phyloP scores from a whole-genome alignment of 2,888 invertebrate genomes.

The Pheosia gnoma region DNA sequence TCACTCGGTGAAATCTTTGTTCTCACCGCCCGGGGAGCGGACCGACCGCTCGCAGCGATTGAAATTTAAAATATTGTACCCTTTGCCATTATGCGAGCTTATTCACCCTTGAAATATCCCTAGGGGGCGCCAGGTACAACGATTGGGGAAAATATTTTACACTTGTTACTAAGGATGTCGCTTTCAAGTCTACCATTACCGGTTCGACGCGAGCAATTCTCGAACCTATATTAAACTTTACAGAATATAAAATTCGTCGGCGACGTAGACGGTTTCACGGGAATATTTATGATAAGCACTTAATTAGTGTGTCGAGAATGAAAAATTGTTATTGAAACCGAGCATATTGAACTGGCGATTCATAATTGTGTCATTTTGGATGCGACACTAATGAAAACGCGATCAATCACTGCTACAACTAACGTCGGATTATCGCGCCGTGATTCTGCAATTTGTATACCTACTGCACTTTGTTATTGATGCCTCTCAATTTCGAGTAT shows the following conservation, averaged over 20 bases:
- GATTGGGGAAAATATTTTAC: constrained; percentile 84
- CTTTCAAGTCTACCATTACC: constrained; percentile 69
- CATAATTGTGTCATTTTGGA: constrained; percentile 82
- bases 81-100: constrained; percentile 84
- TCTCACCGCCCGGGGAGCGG: constrained; percentile 66
- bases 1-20: constrained; percentile 79
- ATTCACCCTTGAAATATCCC: constrained; percentile 85
- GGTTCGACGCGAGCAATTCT: constrained; percentile 47
- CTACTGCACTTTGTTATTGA: constrained; percentile 46
- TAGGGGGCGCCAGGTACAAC: constrained; percentile 81
- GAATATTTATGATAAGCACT: constrained; percentile 81
- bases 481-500: constrained; percentile 11
- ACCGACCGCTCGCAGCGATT: constrained; percentile 83
- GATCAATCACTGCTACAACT: constrained; percentile 69
- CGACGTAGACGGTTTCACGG: constrained; percentile 37
- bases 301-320: constrained; percentile 83
- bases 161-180: constrained; percentile 83
- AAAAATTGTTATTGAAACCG: constrained; percentile 83
- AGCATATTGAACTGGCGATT: constrained; percentile 81
- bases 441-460: constrained; percentile 61
- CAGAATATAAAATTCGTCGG: constrained; percentile 54
- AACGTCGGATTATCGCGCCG: constrained; percentile 53
- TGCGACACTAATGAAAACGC: constrained; percentile 75
- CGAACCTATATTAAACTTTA: constrained; percentile 34
- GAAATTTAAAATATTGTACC: constrained; percentile 85